Base-by-base conservation (phyloP, 2,113 vertebrate genomes). In the Cisticola juncidis region DNA sequence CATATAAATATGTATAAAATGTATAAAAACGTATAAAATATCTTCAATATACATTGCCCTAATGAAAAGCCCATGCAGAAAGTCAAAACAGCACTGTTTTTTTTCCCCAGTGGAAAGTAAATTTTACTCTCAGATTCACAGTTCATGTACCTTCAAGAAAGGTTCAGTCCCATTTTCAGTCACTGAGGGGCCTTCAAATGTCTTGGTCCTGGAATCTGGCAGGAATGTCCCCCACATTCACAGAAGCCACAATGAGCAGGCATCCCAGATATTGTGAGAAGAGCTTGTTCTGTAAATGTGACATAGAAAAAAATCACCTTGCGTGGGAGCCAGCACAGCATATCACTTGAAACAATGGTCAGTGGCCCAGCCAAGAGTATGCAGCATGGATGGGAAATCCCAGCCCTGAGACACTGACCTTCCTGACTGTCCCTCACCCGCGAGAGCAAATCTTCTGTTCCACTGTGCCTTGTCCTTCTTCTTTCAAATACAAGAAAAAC, bases 301-400 rank as follows among this genome's bases (percentile, higher is more conserved):
- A 61, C 50, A 51, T 4, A 50, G 22, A 58, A 91, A 88, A 96
- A 93, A 92, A 48, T 25, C 50, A 88, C 68, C 73, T 86, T 83
- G 81, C 0, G 2, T 45, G 20, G 81, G n/a, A 96, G 68, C 92
- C 83, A 95, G 65, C 60, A 91, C 56, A 89, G 53, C 9, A 2
- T 47, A 35, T 53, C 62, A 17, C 66, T 94, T 81, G 74, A 81
- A 97, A 97, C 94, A 95, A 96, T 95, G 88, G 45, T 58, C 82
- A 84, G 79, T 9, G 45, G 51, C 80, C 45, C 80, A 91, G 95
- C 87, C 92, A 94, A 94, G 53, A 64, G 44, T 33, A 33, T 44
- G 53, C 48, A 89, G 66, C 69, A 54, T 35, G 81, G 44, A 93
- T 93, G 92, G 92, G 94, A 96, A 95, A 92, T 95, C 92, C 90